phyloP scores from a whole-genome alignment of 2,888 invertebrate species.

The Drosophila lacicola region DNA sequence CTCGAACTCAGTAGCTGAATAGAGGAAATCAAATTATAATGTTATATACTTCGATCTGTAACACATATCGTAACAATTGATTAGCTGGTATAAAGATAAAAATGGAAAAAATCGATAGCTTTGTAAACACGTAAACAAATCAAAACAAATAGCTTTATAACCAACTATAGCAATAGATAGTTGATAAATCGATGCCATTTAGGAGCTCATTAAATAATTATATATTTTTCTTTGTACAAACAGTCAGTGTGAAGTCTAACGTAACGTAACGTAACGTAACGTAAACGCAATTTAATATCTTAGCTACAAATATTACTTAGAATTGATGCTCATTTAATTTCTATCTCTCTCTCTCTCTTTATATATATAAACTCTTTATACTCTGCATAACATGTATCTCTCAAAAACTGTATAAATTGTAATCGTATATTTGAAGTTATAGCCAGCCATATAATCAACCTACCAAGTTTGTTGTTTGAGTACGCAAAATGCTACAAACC shows the following conservation, averaged over 20 bases:
- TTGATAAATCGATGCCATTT: constrained; percentile 13
- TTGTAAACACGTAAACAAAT: constrained; percentile 21
- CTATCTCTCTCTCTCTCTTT: constrained; percentile 17
- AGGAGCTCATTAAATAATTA: constrained; percentile 43
- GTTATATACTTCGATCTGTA: constrained; percentile 1
- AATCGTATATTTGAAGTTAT: constrained; percentile 76
- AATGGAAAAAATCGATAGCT: background rate
- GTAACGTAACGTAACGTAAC: constrained; percentile 34
- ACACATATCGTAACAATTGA: constrained; percentile 1
- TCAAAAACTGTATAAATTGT: constrained; percentile 65
- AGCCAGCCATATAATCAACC: constrained; percentile 72
- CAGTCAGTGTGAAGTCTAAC: constrained; percentile 20
- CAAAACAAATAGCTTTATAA: constrained; percentile 28
- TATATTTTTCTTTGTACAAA: constrained; percentile 30
- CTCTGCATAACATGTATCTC: constrained; percentile 40
- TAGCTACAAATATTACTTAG: constrained; percentile 28
- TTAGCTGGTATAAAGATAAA: constrained; percentile 21
- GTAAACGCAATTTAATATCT: constrained; percentile 29
- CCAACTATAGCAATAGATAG: constrained; percentile 16
- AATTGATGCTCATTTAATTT: constrained; percentile 34
- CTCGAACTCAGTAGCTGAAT: constrained; percentile 8
- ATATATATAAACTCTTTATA: constrained; percentile 36
- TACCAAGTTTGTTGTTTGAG: constrained; percentile 73
- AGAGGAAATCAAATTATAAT: constrained; percentile 12
- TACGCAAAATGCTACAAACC: constrained; percentile 81